phyloP scores from a whole-genome alignment of 23 tunicate genomes.

The Trididemnum nubilum region DNA sequence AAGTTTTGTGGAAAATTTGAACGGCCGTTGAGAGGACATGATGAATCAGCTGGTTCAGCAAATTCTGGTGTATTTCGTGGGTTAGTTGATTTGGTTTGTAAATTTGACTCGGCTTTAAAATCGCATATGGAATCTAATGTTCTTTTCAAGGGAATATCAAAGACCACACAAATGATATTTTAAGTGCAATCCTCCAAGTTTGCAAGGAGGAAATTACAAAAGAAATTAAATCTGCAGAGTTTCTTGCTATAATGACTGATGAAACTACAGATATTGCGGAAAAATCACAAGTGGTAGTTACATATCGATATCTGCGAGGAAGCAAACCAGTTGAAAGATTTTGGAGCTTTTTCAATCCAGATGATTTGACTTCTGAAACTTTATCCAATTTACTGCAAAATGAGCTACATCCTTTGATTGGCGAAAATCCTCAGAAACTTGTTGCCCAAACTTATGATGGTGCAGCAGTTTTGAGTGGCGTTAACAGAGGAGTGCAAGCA shows the following conservation, averaged over 20 bases:
- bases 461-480: constrained; percentile 27
- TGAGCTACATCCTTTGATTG: not conserved
- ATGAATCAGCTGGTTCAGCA: constrained; percentile 3
- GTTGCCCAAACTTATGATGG: constrained; percentile 42
- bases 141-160: constrained; percentile 13
- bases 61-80: constrained; percentile 27
- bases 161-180: constrained; percentile 23
- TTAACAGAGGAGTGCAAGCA: constrained; percentile 34
- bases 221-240: not conserved
- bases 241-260: constrained; percentile 31
- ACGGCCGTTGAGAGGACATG: constrained; percentile 24
- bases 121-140: not conserved
- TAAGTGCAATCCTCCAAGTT: not conserved
- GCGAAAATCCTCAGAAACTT: not conserved
- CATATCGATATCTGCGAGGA: not conserved
- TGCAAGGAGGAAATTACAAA: not conserved
- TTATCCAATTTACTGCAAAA: constrained; percentile 8
- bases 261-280: constrained; percentile 41
- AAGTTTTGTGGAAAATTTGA: constrained; percentile 41
- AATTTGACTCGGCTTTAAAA: constrained; percentile 15
- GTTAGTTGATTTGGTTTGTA: constrained; percentile 8
- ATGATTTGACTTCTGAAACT: constrained; percentile 3
- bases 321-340: constrained; percentile 19
- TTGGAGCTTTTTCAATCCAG: constrained; percentile 42
- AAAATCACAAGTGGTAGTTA: constrained; percentile 20